Conservation (phyloP, 92 coral and sea anemone species). For the Paragorgia papillata region DNA sequence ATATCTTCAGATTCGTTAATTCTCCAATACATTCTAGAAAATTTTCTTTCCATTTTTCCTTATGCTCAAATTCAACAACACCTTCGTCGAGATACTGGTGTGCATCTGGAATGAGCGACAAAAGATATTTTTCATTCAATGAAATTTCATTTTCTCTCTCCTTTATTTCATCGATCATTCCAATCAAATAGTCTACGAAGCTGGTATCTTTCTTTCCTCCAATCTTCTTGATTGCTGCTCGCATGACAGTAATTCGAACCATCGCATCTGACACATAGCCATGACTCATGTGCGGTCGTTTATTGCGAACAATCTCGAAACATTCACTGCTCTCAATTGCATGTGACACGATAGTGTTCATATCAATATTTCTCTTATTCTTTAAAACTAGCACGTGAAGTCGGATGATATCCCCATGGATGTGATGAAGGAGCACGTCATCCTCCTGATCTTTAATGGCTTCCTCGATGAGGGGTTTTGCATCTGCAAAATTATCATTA, state of each 20-base stretch:
- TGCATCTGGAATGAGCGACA: conserved; percentile 69
- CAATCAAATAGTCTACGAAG: conserved; percentile 56
- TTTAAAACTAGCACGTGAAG: conserved; percentile 64
- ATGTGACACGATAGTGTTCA: conserved; percentile 55
- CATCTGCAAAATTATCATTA: conserved; percentile 46
- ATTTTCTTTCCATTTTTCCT: conserved; percentile 54
- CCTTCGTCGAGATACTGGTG: conserved; percentile 60
- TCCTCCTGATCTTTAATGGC: conserved; percentile 64
- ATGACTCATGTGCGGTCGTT: conserved; percentile 70
- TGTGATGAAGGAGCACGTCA: conserved; percentile 72
- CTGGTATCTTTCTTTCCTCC: conserved; percentile 32
- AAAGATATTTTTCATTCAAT: conserved; percentile 47
- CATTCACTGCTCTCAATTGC: conserved; percentile 75
- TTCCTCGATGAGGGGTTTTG: conserved; percentile 59
- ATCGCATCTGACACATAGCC: conserved; percentile 80
- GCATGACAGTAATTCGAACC: conserved; percentile 68
- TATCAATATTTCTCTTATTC: conserved; percentile 23
- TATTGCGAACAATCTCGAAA: conserved; percentile 63
- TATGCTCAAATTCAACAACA: conserved; percentile 60
- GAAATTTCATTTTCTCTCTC: background rate
- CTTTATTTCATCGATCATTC: conserved; percentile 34
- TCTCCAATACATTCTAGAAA: conserved; percentile 58
- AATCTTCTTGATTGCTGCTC: conserved; percentile 63
- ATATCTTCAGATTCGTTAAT: conserved; percentile 50
- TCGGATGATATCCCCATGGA: conserved; percentile 80